Evolutionary conservation across 2,888 invertebrate genomes (phyloP), one percentile per base, ranked within the genome.

Genomic region (Loripinus fragilis): DNA sequence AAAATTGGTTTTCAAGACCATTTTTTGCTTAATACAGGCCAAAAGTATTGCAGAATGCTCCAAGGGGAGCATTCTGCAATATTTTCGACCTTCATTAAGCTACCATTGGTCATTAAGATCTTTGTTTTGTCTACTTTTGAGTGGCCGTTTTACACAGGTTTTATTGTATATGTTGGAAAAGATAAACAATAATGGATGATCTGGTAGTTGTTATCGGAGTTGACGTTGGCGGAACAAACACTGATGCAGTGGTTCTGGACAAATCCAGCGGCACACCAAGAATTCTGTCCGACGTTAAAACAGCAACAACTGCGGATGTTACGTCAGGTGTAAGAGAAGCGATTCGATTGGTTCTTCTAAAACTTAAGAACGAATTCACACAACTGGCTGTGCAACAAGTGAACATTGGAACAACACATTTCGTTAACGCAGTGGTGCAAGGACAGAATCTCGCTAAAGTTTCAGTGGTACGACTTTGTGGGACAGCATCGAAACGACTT

Each of bases 151-250:
- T n/a, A n/a, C n/a, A n/a, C n/a, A n/a, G n/a, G n/a, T n/a, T n/a
- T n/a, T n/a, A n/a, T n/a, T n/a, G n/a, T n/a, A n/a, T n/a, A n/a
- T n/a, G n/a, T n/a, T n/a, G n/a, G n/a, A n/a, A n/a, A n/a, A n/a
- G n/a, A n/a, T n/a, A n/a, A 38, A 8, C 12, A 45, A 20, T 3
- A 12, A 45, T 45, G 45, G 45, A 20, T 23, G 52, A 79, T 41
- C 74, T 71, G 52, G 52, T 50, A 33, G 88, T 83, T 25, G 81
- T 90, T 0, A 80, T 92, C 3, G 92, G 92, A 17, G 90, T 93
- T 8, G 92, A 93, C 78, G 92, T 92, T 2, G 92, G 92, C 5
- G 92, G 92, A 12, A 93, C 92, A 10, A 93, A 93, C 80, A 93
- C 92, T 2, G 92, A 92, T 73, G 91, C 91, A 17, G 91, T 89